Evolutionary conservation across 2,888 invertebrate genomes (phyloP), one percentile per base, ranked within the genome.

Genomic region (Stratiomys singularior): DNA sequence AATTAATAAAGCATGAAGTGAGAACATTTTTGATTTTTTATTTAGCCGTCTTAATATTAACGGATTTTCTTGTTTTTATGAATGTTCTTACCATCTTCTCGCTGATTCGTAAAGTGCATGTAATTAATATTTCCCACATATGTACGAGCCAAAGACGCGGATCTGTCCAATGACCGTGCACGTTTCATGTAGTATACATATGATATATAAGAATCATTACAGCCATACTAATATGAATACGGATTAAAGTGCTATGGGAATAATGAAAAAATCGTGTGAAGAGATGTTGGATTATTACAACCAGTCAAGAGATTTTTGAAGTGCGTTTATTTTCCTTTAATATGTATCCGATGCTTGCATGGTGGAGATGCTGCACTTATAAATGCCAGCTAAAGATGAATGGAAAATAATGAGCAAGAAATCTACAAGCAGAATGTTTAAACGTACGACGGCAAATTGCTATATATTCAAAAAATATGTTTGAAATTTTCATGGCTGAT

Each of bases 111-210:
- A 25, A 60, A 23, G 25, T 30, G 64, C n/a, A n/a, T 9, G 46
- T 44, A 67, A 67, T 67, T 67, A 44, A 67, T 44, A 44, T 67
- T 67, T 67, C n/a, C 46, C 21, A 67, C 67, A 67, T 67, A 67
- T 67, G 67, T 2, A 23, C 23, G 46, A 18, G 67, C 3, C 64
- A 13, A 13, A 25, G 21, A 18, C 15, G 52, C 4, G 4, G 4
- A 11, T 64, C 30, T 15, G 9, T 4, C 25, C 28, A 13, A 23
- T 9, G 28, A 28, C 4, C n/a, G n/a, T n/a, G 18, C 15, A 52
- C 15, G 52, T 52, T n/a, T n/a, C n/a, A 52, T 37, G 3, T 37
- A 3, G 9, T 37, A 37, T 37, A 9, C 37, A 37, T 37, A 37
- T 37, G 37, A 37, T 37, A n/a, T 37, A 9, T 37, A 37, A 37